Evolutionary conservation across 2,888 invertebrate genomes (phyloP), one percentile per base, ranked within the genome.

Genomic region (Chrysolina americana): DNA sequence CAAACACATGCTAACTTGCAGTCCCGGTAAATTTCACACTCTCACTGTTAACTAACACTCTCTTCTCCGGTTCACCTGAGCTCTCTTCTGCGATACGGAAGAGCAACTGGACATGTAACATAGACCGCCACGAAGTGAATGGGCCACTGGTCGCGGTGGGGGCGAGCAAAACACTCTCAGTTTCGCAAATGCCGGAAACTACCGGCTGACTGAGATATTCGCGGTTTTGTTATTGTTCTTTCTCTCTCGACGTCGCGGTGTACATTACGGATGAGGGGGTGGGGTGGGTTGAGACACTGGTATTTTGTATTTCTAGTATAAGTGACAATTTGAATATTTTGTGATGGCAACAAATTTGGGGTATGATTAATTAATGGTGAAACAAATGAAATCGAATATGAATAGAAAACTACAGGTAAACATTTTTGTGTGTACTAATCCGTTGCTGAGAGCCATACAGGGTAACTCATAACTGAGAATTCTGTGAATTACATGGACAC

Each of bases 131-230:
- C 81, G 82, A 81, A 84, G 85, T 85, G 85, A 85, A 85, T 85
- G 85, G 84, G 84, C 82, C 81, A 82, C 65, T 71, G 70, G 76
- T 75, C 79, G 79, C 78, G 81, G 81, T 79, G 79, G 78, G 73
- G 79, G 82, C 78, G 80, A 82, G 80, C 83, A 80, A 80, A 78
- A 78, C 85, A 84, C 86, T 85, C 86, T 84, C 86, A 82, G 85
- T 87, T 87, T 87, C 85, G 87, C 87, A 85, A 86, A 85, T 86
- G 85, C 87, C 87, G 87, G 87, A 87, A 87, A 83, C 80, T 73
- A 77, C 71, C 76, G 75, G 73, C 71, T 41, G 68, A 71, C 70
- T 76, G 70, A 73, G 75, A 74, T 74, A 73, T 70, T 74, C 73
- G 72, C 70, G 73, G 71, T 73, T 72, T 79, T 78, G 78, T 78